phyloP scores from a whole-genome alignment of 2,113 vertebrate genomes.

The Chaetura pelagica region DNA sequence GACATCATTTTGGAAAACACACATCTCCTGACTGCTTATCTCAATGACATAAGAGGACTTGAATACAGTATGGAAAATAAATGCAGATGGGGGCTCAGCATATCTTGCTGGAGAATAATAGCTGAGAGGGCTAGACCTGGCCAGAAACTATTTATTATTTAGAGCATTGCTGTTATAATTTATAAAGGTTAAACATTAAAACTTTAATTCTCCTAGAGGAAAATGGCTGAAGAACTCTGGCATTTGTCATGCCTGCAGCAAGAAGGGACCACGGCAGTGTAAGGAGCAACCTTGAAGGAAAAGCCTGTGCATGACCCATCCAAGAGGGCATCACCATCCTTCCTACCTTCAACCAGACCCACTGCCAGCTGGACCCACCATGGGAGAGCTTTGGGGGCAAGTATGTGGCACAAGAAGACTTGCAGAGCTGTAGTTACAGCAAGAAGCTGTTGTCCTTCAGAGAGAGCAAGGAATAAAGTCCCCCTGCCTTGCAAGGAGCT shows the following conservation, averaged over 20 bases:
- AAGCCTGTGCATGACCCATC: neutral
- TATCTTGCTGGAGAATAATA: slow-evolving; percentile 53
- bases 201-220: neutral
- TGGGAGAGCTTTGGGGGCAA: neutral
- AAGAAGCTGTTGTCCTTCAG: neutral
- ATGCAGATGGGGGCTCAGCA: slow-evolving; percentile 46
- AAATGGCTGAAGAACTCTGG: slow-evolving; percentile 30
- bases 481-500: rapidly evolving
- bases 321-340: neutral
- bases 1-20: slow-evolving; percentile 67
- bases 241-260: slow-evolving; percentile 15
- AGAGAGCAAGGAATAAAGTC: neutral
- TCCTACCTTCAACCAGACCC: neutral
- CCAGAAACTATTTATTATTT: slow-evolving; percentile 54
- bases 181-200: slow-evolving; percentile 57
- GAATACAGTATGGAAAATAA: slow-evolving; percentile 57
- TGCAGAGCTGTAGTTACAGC: neutral
- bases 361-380: rapidly evolving
- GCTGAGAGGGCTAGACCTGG: slow-evolving; percentile 18
- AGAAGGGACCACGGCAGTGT: neutral
- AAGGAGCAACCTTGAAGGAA: neutral
- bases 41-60: slow-evolving; percentile 70
- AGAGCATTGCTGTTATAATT: slow-evolving; percentile 25
- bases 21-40: slow-evolving; percentile 69
- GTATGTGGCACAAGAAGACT: neutral